Base-by-base conservation (phyloP, 2,888 invertebrate species). In the Apotomis betuletana region DNA sequence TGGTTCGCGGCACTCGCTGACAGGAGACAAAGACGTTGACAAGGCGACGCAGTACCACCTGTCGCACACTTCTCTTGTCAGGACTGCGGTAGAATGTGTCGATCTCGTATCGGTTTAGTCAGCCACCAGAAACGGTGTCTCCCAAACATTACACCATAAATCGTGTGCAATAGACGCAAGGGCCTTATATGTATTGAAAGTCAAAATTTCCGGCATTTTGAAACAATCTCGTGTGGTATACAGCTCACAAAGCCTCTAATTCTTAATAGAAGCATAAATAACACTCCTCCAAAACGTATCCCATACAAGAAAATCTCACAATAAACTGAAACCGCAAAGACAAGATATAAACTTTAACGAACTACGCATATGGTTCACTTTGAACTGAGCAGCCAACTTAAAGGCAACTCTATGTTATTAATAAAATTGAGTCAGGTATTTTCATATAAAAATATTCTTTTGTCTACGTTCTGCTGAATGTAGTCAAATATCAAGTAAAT, bases 381-480 rank as follows among this genome's bases (percentile, higher is more conserved):
- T 51, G 9, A n/a, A 8, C 44, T 49, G 41, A 9, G 5, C 6
- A 3, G 13, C 4, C 5, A 8, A 44, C 74, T 76, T 69, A 38
- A 76, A 75, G 71, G 77, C 69, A 76, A 76, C 76, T 76, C 63
- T 65, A 77, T 77, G 78, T 82, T 85, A 84, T 83, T 85, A 85
- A 82, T 81, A 78, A 84, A 84, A 85, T 81, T 83, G 81, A 81
- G 80, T 80, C 73, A 81, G 83, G 83, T 84, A 84, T 83, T 80
- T 81, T 84, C 84, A 85, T 85, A 85, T 81, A 80, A 83, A 83
- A 85, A 85, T 82, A 83, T 85, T 83, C 82, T 79, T 82, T 81
- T 83, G 83, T 83, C 82, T 84, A 79, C 80, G 75, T 74, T 81
- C 81, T 82, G 64, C 76, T 75, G 81, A 80, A 82, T 83, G 83